phyloP scores from a whole-genome alignment of 2,888 invertebrate species.

The Tubiluchus corallicola region DNA sequence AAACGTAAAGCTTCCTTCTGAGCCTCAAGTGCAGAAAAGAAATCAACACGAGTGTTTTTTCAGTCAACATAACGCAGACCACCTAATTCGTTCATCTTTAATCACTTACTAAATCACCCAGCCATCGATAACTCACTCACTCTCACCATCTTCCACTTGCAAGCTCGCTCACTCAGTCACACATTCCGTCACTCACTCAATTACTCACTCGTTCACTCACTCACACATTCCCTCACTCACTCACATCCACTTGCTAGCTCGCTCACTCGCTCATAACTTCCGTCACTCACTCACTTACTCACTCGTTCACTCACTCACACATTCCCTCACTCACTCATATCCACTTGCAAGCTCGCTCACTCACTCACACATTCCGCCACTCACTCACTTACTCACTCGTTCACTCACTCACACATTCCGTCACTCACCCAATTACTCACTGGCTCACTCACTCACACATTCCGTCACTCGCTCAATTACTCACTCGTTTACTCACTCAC shows the following conservation, averaged over 20 bases:
- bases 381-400: slow-evolving; percentile 1
- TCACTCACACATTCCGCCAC: not conserved
- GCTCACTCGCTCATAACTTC: not conserved
- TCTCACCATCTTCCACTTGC: too few relatives aligned
- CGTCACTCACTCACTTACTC: slow-evolving; percentile 3
- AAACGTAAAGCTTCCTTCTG: too few relatives aligned
- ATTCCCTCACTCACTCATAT: not conserved
- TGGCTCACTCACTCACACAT: slow-evolving; percentile 1
- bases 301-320: not conserved
- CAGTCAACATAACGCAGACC: too few relatives aligned
- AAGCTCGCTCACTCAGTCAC: not conserved
- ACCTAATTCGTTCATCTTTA: too few relatives aligned
- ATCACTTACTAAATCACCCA: too few relatives aligned
- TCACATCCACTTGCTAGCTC: too few relatives aligned
- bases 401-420: not conserved
- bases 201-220: too few relatives aligned
- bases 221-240: too few relatives aligned
- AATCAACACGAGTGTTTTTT: too few relatives aligned
- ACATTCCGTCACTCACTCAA: too few relatives aligned
- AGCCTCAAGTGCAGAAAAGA: too few relatives aligned
- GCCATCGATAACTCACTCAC: too few relatives aligned
- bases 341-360: not conserved
- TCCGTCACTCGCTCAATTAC: not conserved
- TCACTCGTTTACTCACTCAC: not conserved
- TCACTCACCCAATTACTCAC: not conserved